Conservation (phyloP, 2,113 vertebrate species). For the Taxidea taxus region DNA sequence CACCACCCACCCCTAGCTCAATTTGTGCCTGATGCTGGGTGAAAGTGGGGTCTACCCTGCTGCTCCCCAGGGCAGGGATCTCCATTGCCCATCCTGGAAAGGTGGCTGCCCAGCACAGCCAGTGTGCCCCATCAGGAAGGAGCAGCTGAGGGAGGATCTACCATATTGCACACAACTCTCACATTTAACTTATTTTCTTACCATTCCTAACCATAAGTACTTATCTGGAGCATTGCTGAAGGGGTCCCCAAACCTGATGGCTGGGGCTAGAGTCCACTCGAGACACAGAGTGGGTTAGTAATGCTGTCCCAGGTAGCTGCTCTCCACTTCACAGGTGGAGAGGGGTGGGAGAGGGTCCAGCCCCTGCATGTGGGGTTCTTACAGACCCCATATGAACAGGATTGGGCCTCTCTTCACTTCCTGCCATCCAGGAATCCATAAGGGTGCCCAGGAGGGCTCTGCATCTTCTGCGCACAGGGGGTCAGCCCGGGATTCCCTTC, state of each 20-base stretch:
- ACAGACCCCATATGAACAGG: not conserved
- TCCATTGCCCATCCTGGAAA: not conserved
- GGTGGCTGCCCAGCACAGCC: not conserved
- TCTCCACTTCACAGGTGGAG: not conserved
- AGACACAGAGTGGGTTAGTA: not conserved
- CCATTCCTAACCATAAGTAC: not conserved
- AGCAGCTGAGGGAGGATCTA: not conserved
- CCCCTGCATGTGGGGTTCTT: not conserved
- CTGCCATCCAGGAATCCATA: not conserved
- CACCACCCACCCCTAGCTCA: fast-evolving
- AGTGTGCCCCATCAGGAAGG: not conserved
- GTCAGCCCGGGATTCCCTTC: not conserved
- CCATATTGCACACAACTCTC: not conserved
- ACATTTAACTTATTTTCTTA: not conserved
- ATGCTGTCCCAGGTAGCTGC: not conserved
- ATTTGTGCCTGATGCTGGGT: not conserved
- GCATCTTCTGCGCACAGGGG: not conserved
- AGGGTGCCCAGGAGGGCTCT: not conserved
- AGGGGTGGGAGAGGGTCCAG: fast-evolving
- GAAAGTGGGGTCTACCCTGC: not conserved
- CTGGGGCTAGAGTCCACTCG: not conserved
- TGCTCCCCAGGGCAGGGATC: not conserved
- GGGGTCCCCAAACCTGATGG: not conserved
- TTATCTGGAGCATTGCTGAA: not conserved
- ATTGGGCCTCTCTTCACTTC: not conserved